Percentiles rank a stretch among this genome's conserved stretches.
These are phyloP conservation scores for Leucozona laternaria DNA, from an alignment of 2,888 invertebrate genomes.

Conservation along the genomic window DNA sequence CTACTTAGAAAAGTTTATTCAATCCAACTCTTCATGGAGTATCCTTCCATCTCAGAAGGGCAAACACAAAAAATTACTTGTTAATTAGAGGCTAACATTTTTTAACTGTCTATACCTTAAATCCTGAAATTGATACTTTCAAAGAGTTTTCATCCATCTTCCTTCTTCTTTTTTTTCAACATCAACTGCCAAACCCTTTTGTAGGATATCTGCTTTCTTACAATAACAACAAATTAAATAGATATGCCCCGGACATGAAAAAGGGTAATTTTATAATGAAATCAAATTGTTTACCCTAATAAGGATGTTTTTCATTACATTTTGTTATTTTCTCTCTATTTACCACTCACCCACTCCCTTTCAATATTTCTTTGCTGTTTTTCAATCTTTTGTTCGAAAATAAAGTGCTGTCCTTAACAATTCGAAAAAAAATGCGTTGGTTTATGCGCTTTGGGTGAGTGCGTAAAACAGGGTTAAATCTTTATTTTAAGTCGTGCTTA, in stretches of 20 bases:
- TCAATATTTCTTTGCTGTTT: background rate
- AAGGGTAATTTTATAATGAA: slow-evolving; percentile 66
- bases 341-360: background rate
- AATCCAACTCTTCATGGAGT: background rate
- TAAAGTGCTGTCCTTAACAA: slow-evolving; percentile 29
- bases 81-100: slow-evolving; percentile 45
- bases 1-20: slow-evolving; percentile 1
- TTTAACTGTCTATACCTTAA: slow-evolving; percentile 60
- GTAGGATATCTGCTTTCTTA: background rate
- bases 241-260: slow-evolving; percentile 32
- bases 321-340: slow-evolving; percentile 38
- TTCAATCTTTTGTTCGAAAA: slow-evolving; percentile 8
- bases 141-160: slow-evolving; percentile 20
- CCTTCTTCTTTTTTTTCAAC: background rate
- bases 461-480: background rate
- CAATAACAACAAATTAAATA: slow-evolving; percentile 31
- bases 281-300: slow-evolving; percentile 67
- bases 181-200: background rate
- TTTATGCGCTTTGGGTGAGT: background rate
- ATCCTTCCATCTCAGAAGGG: background rate
- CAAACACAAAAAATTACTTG: slow-evolving; percentile 25
- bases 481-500: background rate
- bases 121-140: slow-evolving; percentile 40
- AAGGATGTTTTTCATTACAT: slow-evolving; percentile 59
- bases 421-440: background rate